Evolutionary conservation across 2,797 vertebrate genomes (phyloP), one percentile per base, ranked within the genome.

Genomic region (Mallotus villosus): DNA sequence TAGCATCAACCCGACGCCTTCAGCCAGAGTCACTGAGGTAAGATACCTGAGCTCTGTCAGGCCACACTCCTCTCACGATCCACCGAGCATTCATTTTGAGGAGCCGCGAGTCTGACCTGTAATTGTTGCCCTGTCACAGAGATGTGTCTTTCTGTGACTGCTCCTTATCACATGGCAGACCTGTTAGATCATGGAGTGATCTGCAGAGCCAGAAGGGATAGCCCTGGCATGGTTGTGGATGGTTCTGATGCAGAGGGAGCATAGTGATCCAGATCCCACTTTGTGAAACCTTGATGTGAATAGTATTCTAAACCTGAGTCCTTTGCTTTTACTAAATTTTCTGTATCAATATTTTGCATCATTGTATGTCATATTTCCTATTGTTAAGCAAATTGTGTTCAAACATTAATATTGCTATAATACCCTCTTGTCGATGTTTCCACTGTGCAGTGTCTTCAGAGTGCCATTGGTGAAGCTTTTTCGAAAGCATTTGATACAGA

Each of bases 61-160:
- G 72, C 74, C 75, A 74, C 75, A 84, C 51, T 55, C 74, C 77
- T 69, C 74, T 61, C 86, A 58, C 72, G 74, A 76, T 85, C 79
- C 80, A 70, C 81, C 84, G 80, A 90, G 87, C 81, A 82, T 80
- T 90, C 84, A 85, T 84, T 88, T 72, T 78, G 74, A 79, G 82
- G 59, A 86, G 78, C 86, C 74, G 72, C 73, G 67, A 78, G 81
- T 71, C 78, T 72, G 81, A 78, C 87, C 84, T 84, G 85, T 89
- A 84, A 90, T 17, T n/a, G 41, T 83, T 82, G 84, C 74, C 76
- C 84, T 89, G 90, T 92, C 89, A 87, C 76, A 69, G 79, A 83
- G 80, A 88, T 81, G 84, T 75, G 79, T 82, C 82, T 75, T 82
- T 84, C 76, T 73, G 73, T 81, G 76, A 77, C 73, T 78, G 70